These are phyloP conservation scores for Eurytoma californica DNA, from an alignment of 2,888 invertebrate genomes.

Conservation along the genomic window DNA sequence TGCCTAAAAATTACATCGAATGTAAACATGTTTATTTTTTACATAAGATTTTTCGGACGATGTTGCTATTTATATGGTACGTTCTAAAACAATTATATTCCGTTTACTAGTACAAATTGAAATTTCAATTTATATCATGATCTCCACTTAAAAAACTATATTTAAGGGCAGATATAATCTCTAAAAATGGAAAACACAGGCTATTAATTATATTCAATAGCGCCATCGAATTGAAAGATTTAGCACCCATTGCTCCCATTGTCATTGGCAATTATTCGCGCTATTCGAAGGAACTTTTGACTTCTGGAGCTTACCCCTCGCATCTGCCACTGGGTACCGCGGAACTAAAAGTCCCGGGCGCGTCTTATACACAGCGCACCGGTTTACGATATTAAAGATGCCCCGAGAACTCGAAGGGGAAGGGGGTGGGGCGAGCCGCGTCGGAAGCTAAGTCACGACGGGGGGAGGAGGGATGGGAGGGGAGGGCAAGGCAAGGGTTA, in stretches of 20 bases:
- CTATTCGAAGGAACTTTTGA: constrained; percentile 49
- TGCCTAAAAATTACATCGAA: no score
- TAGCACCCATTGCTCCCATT: constrained; percentile 21
- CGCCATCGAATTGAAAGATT: constrained; percentile 32
- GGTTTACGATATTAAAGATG: constrained; percentile 52
- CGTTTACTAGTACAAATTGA: no score
- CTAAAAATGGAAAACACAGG: no score
- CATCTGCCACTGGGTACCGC: not conserved
- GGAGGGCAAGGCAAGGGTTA: constrained; percentile 63
- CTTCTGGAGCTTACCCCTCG: not conserved
- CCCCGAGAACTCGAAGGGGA: constrained; percentile 28
- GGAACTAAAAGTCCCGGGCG: constrained; percentile 10
- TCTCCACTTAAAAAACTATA: no score
- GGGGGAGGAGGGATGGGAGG: not conserved
- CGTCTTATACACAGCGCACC: constrained; percentile 28
- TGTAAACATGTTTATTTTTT: no score
- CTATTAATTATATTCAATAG: no score
- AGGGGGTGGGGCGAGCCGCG: constrained; percentile 34
- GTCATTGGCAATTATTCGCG: constrained; percentile 44
- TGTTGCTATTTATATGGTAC: no score
- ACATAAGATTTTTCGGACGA: no score
- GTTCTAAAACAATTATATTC: no score
- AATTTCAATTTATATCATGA: no score
- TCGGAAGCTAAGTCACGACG: constrained; percentile 4
- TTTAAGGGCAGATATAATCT: no score